Evolutionary conservation across 2,888 invertebrate species (phyloP).

Genomic region (Allacma fusca): DNA sequence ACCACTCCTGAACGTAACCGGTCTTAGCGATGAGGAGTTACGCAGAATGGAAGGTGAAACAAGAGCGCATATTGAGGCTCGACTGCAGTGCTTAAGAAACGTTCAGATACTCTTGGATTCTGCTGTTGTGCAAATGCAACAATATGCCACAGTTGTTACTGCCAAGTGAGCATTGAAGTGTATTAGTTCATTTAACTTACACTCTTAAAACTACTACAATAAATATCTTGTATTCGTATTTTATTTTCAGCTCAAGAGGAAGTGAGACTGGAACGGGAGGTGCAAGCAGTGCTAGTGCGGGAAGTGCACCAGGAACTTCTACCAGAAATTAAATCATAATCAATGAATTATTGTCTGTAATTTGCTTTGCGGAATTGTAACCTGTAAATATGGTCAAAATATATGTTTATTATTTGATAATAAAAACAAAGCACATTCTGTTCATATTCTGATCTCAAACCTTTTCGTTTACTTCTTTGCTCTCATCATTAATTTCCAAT

Average conservation of each 20-base stretch:
- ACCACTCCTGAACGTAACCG: constrained; percentile 75
- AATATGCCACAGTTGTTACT: constrained; percentile 72
- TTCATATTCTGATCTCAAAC: constrained; percentile 27
- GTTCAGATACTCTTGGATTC: constrained; percentile 91
- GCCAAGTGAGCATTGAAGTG: constrained; percentile 29
- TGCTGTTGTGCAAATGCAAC: constrained; percentile 91
- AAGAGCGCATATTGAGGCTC: constrained; percentile 85
- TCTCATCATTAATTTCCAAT: neutral
- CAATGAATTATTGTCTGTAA: constrained; percentile 6
- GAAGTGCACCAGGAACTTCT: constrained; percentile 11
- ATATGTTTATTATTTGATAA: constrained; percentile 28
- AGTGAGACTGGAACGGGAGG: constrained; percentile 31
- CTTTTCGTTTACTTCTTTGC: neutral
- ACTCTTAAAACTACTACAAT: too few species aligned
- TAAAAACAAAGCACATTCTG: constrained; percentile 29
- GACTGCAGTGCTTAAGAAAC: constrained; percentile 84
- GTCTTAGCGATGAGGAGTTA: constrained; percentile 83
- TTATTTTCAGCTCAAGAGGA: constrained; percentile 35
- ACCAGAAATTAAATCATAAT: constrained; percentile 21
- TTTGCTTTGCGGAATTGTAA: constrained; percentile 14
- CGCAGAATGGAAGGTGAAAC: constrained; percentile 87
- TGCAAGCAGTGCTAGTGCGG: neutral
- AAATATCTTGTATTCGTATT: neutral
- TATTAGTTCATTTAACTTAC: too few species aligned
- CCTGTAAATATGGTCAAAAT: constrained; percentile 19